These are phyloP conservation scores for Discoglossus pictus DNA, from an alignment of 2,797 vertebrate genomes.

Conservation along the genomic window DNA sequence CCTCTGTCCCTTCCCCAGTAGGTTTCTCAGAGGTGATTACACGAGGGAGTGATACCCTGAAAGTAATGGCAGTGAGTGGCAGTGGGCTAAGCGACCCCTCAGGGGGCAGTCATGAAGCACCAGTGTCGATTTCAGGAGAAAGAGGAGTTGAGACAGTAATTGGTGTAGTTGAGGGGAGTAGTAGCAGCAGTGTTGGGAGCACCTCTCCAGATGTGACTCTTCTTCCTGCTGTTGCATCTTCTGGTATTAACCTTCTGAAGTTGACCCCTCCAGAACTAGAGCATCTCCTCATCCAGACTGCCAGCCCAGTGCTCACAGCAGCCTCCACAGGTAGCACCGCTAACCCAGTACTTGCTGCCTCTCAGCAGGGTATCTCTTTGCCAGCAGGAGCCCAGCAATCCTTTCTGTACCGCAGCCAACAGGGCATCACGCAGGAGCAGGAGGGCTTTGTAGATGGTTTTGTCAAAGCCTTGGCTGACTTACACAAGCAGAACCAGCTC, in stretches of 20 bases:
- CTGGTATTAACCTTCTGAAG: constrained; percentile 35
- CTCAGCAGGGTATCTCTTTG: constrained; percentile 27
- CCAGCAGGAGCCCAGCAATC: constrained; percentile 52
- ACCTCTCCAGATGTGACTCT: constrained; percentile 22
- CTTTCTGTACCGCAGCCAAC: constrained; percentile 70
- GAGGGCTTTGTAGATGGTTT: constrained; percentile 87
- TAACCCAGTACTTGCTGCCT: constrained; percentile 21
- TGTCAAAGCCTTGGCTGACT: constrained; percentile 83
- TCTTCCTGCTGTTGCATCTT: constrained; percentile 25
- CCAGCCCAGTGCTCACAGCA: constrained; percentile 19
- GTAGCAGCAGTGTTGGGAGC: neutral
- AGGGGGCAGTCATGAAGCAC: constrained; percentile 5
- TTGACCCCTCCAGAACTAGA: constrained; percentile 43
- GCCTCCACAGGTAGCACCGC: constrained; percentile 7
- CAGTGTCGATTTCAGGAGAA: constrained; percentile 22
- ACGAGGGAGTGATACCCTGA: constrained; percentile 19
- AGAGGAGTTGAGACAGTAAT: constrained; percentile 6
- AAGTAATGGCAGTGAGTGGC: constrained; percentile 14
- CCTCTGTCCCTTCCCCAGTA: constrained; percentile 16
- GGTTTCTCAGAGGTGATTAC: constrained; percentile 39
- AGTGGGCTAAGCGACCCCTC: constrained; percentile 5
- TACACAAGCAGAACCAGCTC: constrained; percentile 88
- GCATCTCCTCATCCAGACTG: constrained; percentile 40
- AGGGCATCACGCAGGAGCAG: constrained; percentile 78
- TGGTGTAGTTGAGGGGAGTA: constrained; percentile 21